Evolutionary conservation across 2,113 vertebrate genomes (phyloP), one percentile per base, ranked within the genome.

Genomic region (Himantopus leucocephalus): DNA sequence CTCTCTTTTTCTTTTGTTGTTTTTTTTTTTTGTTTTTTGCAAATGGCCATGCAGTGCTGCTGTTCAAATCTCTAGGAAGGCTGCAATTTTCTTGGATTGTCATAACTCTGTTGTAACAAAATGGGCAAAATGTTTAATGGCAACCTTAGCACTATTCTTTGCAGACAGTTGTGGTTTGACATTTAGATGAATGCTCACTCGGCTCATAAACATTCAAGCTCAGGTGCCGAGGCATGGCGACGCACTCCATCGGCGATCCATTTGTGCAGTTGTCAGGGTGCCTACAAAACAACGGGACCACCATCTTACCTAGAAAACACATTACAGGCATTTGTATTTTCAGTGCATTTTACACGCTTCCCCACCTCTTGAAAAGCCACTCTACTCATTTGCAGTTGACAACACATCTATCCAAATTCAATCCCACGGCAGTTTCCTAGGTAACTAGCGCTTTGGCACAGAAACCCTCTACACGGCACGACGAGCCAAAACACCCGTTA

Each of bases 361-460:
- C 27, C 21, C 70, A 75, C 32, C 45, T 90, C 79, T 71, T 81
- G 74, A 91, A 95, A 96, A 97, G 85, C 85, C 83, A 85, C 75
- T 91, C 64, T 88, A 92, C 63, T 96, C 90, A 66, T 92, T 91
- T 86, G 85, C 83, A 92, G 95, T 84, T 96, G 96, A 97, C 94
- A 97, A 93, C 93, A 76, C 83, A 95, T 94, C 92, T 85, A 88
- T 95, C 95, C 90, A 92, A 88, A 93, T 74, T 81, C 92, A 60
- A 48, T 90, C 72, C 85, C 68, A 82, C 82, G 91, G 91, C 92
- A 67, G 97, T 98, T 98, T 97, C 98, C 97, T 95, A 97, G 97
- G 97, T 95, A 98, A 98, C 97, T 60, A 94, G 89, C 6, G 24
- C 84, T 92, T 92, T 77, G 90, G 85, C 90, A 85, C 72, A 93